These are phyloP conservation scores for Brachyopa scutellaris DNA, from an alignment of 2,888 invertebrate genomes.

Conservation along the genomic window DNA sequence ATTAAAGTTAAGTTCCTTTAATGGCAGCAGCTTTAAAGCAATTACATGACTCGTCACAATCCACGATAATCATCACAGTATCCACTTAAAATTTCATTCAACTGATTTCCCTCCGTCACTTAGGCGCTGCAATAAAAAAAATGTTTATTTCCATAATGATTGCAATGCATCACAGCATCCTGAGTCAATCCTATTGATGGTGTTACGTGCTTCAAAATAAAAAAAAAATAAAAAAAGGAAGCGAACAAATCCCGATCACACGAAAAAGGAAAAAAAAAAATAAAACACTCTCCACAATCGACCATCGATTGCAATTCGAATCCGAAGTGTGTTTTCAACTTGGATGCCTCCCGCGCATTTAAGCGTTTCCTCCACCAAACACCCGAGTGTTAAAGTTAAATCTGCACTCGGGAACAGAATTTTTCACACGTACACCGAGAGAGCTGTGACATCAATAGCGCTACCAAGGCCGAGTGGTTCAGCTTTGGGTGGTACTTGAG, in stretches of 20 bases:
- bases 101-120: conserved; percentile 6
- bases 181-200: conserved; percentile 42
- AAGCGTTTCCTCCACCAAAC: conserved; percentile 37
- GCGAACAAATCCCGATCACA: conserved; percentile 22
- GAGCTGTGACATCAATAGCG: conserved; percentile 29
- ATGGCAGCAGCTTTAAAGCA: not conserved
- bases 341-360: conserved; percentile 33
- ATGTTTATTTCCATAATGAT: conserved; percentile 41
- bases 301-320: conserved; percentile 51
- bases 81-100: conserved; percentile 31
- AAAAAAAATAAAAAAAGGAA: not conserved
- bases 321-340: conserved; percentile 37
- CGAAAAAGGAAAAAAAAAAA: conserved; percentile 6
- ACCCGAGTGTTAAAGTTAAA: conserved; percentile 57
- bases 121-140: conserved; percentile 1
- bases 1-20: not conserved
- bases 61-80: not conserved
- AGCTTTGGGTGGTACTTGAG: conserved; percentile 6
- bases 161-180: conserved; percentile 39
- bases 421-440: conserved; percentile 37
- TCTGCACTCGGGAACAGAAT: conserved; percentile 45
- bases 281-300: conserved; percentile 4
- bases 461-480: conserved; percentile 40
- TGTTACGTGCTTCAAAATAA: conserved; percentile 35
- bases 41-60: not conserved